Conservation (phyloP, 2,888 invertebrate species). For the Apamea crenata region DNA sequence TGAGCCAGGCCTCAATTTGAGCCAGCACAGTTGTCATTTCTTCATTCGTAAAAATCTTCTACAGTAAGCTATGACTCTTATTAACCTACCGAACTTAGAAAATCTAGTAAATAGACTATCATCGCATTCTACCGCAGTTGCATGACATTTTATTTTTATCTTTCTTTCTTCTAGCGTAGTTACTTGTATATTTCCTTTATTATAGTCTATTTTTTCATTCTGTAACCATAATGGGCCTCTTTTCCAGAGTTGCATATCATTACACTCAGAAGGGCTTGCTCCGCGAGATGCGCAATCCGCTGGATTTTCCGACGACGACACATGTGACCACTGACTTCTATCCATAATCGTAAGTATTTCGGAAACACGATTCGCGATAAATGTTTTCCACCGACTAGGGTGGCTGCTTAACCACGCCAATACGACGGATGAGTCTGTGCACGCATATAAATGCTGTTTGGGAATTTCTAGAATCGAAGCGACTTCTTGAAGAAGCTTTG, state of each 20-base stretch:
- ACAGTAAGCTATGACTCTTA: too few species aligned
- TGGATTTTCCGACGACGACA: conserved; percentile 49
- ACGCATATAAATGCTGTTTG: too few species aligned
- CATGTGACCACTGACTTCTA: too few species aligned
- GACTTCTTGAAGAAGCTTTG: too few species aligned
- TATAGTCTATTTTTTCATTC: conserved; percentile 1
- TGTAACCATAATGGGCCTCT: conserved; percentile 19
- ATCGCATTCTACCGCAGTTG: neutral
- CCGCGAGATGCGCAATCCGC: conserved; percentile 59
- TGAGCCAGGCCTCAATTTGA: too few species aligned
- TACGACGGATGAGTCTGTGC: too few species aligned
- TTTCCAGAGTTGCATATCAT: neutral
- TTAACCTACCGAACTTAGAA: too few species aligned
- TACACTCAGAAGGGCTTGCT: conserved; percentile 20
- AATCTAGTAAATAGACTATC: too few species aligned
- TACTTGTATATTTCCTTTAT: neutral
- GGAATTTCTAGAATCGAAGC: too few species aligned
- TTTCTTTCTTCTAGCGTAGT: neutral
- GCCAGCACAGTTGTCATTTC: too few species aligned
- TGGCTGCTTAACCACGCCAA: conserved; percentile 6
- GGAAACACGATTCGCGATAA: conserved; percentile 15
- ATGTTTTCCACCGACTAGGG: conserved; percentile 49
- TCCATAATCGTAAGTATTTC: too few species aligned
- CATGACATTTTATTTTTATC: conserved; percentile 10
- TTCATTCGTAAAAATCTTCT: too few species aligned